These are phyloP conservation scores for Cephus spinipes DNA, from an alignment of 2,888 invertebrate genomes.

Conservation along the genomic window DNA sequence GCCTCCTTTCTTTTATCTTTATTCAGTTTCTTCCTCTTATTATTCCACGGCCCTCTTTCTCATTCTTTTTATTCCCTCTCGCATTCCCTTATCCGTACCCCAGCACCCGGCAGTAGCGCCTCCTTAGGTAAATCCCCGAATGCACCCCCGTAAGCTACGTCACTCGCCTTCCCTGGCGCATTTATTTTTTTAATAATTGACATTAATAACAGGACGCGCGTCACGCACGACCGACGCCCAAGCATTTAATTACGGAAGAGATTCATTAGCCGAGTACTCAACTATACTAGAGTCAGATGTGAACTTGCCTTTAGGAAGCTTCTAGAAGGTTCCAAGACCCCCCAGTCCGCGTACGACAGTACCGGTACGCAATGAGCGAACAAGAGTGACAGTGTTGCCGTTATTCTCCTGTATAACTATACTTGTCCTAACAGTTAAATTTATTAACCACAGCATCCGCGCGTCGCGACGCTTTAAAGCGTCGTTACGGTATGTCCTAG, in stretches of 20 bases:
- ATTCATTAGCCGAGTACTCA: constrained; percentile 45
- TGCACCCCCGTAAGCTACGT: neutral
- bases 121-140: neutral
- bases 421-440: no score
- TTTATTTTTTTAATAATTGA: neutral
- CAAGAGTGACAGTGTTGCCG: no score
- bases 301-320: neutral
- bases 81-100: neutral
- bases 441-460: no score
- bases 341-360: no score
- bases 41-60: constrained; percentile 23
- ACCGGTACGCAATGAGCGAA: no score
- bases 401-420: no score
- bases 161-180: neutral
- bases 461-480: no score
- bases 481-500: no score
- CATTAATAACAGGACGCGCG: neutral
- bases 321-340: no score
- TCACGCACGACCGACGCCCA: neutral
- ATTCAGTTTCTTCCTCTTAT: constrained; percentile 37
- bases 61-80: neutral
- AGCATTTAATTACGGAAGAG: constrained; percentile 43
- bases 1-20: constrained; percentile 28
- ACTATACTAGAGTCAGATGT: constrained; percentile 28
- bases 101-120: neutral